Base-by-base conservation (phyloP, 2,888 invertebrate genomes). In the Drosophila multiciliata region DNA sequence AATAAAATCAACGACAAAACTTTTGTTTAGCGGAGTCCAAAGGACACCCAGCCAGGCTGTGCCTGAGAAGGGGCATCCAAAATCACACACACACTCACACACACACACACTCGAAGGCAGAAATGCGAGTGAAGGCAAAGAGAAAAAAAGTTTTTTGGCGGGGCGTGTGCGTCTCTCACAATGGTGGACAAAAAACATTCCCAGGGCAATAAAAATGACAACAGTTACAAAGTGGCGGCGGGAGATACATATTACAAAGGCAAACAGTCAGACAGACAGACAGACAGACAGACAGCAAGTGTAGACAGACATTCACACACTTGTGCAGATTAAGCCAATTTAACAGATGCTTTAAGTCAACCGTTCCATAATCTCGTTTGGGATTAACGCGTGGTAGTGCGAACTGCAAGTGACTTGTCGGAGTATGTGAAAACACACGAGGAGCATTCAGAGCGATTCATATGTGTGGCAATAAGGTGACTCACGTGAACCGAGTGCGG, bases 121-220 rank as follows among this genome's bases (percentile, higher is more conserved):
- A 48, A 45, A 67, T 53, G 50, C 40, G 65, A 73, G 26, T 40
- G 60, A 69, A 50, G 59, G 48, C 61, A 29, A 35, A 54, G 57
- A 62, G 57, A 69, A 61, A 66, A 71, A 66, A 75, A 72, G 60
- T 53, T 42, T 75, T 75, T 74, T 64, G 66, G 76, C 69, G 82
- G 89, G 88, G 84, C 87, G 89, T 87, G 84, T 82, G 73, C 83
- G 73, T 54, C 63, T 77, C 78, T 72, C 78, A 74, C 75, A 80
- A 74, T 69, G 83, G 73, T 80, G 88, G 83, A 83, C 90, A 87
- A 87, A 85, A 90, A 88, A 83, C 87, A 87, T 87, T 87, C 87
- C 90, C 87, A 87, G 87, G 90, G 90, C 87, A 87, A 87, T 87
- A 87, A 87, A 87, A 87, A 90, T 90, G 87, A 87, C 87, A 90